phyloP scores from a whole-genome alignment of 2,113 vertebrate species.

The Oreochromis niloticus region DNA sequence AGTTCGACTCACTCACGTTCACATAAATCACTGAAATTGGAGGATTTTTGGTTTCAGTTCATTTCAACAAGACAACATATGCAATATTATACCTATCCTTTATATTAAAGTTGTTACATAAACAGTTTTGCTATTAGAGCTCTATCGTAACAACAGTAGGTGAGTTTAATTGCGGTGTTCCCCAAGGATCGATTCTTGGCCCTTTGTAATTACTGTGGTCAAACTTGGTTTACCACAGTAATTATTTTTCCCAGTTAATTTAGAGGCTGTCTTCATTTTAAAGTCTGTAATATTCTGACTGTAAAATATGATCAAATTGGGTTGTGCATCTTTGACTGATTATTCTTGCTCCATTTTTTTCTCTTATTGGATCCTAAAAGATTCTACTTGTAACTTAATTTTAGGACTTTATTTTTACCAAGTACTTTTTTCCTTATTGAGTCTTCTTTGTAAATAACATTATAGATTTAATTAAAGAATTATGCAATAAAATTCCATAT shows the following conservation, averaged over 20 bases:
- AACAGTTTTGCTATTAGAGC: neutral
- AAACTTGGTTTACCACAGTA: neutral
- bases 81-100: fast-evolving
- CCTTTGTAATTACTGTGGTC: neutral
- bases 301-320: neutral
- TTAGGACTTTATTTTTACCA: neutral
- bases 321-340: neutral
- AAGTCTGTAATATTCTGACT: neutral
- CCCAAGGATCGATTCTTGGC: neutral
- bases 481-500: neutral
- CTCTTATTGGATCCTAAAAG: neutral
- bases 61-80: neutral
- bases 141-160: neutral
- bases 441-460: neutral
- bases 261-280: neutral
- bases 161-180: neutral
- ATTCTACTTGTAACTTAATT: neutral
- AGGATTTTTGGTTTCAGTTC: neutral
- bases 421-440: neutral
- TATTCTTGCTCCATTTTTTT: neutral
- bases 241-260: neutral
- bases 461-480: neutral
- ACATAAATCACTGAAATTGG: neutral
- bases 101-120: neutral
- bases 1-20: neutral